phyloP scores from a whole-genome alignment of 2,888 invertebrate species.

The Stratiomys singularior region DNA sequence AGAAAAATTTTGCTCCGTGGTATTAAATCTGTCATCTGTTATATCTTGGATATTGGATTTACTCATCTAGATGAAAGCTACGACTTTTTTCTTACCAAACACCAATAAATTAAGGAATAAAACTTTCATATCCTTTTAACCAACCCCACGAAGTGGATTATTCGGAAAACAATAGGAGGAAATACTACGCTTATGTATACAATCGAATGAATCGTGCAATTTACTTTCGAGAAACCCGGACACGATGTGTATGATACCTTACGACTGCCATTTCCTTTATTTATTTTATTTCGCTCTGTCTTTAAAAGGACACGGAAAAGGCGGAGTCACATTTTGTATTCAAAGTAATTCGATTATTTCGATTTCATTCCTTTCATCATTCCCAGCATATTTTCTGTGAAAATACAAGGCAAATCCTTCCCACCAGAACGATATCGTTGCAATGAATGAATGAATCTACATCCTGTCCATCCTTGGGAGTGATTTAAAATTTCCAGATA shows the following conservation, averaged over 20 bases:
- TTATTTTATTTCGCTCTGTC: background rate
- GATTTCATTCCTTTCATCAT: background rate
- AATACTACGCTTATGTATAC: background rate
- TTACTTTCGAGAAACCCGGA: background rate
- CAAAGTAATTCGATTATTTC: conserved; percentile 42
- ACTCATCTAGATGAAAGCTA: no score
- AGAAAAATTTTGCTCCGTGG: no score
- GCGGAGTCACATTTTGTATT: conserved; percentile 37
- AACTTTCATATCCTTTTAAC: background rate
- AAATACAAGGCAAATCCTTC: background rate
- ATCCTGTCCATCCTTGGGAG: background rate
- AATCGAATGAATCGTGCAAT: background rate
- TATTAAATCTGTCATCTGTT: no score
- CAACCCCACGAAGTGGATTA: background rate
- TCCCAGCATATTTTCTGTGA: background rate
- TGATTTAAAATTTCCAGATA: conserved; percentile 1
- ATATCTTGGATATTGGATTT: no score
- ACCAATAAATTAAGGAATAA: background rate
- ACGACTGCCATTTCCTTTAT: background rate
- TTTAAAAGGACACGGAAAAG: conserved; percentile 32
- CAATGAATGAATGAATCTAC: background rate
- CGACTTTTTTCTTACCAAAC: no score
- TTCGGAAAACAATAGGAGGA: background rate
- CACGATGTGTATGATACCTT: conserved; percentile 33
- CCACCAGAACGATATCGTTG: background rate